Percentiles rank a stretch among this genome's conserved stretches.
phyloP scores from a whole-genome alignment of 2,797 vertebrate species.

The Pelobates cultripes region DNA sequence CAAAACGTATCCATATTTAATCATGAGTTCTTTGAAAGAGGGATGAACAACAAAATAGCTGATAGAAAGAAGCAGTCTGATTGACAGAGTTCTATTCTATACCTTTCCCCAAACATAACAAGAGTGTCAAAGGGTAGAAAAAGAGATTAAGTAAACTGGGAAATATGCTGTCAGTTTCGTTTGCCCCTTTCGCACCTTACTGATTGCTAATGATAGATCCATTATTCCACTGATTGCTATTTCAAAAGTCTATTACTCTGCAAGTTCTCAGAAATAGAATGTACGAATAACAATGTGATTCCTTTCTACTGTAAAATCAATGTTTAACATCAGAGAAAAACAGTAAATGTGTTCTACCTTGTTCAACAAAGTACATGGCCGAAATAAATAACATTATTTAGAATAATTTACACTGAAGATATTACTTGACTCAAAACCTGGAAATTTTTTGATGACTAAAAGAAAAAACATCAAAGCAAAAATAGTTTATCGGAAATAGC shows the following conservation, averaged over 20 bases:
- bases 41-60: slow-evolving; percentile 17
- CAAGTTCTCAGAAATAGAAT: slow-evolving; percentile 20
- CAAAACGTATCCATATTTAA: too few species aligned
- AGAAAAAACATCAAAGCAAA: background rate
- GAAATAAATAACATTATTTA: slow-evolving; percentile 9
- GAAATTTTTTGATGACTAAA: background rate
- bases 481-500: too few species aligned
- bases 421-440: background rate
- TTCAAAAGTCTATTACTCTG: slow-evolving; percentile 52
- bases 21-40: background rate
- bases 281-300: slow-evolving; percentile 42
- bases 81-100: slow-evolving; percentile 35
- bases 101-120: slow-evolving; percentile 45
- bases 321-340: slow-evolving; percentile 34
- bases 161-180: slow-evolving; percentile 53
- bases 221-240: slow-evolving; percentile 59
- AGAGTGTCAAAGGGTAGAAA: slow-evolving; percentile 57
- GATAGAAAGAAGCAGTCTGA: slow-evolving; percentile 19
- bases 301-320: slow-evolving; percentile 41
- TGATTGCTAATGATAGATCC: slow-evolving; percentile 55
- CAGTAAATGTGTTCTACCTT: slow-evolving; percentile 19
- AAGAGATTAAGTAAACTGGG: slow-evolving; percentile 57
- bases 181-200: slow-evolving; percentile 57
- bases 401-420: background rate
- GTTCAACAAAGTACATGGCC: slow-evolving; percentile 13